Base-by-base conservation (phyloP, 2,113 vertebrate species). In the Ranitomeya variabilis region DNA sequence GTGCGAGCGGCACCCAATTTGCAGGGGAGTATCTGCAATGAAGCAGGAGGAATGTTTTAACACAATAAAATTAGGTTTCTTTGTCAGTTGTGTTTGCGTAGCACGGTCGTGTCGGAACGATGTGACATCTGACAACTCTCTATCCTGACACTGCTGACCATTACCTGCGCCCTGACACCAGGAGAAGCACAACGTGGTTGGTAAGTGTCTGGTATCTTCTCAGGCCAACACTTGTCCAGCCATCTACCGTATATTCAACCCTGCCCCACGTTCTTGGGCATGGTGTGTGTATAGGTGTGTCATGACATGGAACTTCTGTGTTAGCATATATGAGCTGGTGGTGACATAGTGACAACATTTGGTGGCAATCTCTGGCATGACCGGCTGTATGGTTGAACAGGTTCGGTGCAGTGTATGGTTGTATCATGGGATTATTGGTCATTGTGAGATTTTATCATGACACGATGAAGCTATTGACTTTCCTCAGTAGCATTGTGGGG, bases 41-140 rank as follows among this genome's bases (percentile, higher is more conserved):
- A 76, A 52, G 73, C 73, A 52, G 73, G 73, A 76, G 73, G 19
- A 76, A 76, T 76, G 18, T 76, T 76, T 52, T 76, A 76, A 76
- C 45, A 76, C 73, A 76, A 52, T 76, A 76, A 76, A 76, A 76
- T 76, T 51, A 76, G 73, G 45, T 21, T 76, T 52, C 73, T 76
- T 76, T 12, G 45, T 76, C 7, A 76, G 18, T 52, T 76, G 14
- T 21, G 45, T 51, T 45, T 45, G 6, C 37, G 45, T 76, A 19
- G 45, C 45, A 52, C 16, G 3, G 73, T 51, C 9, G 45, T 52
- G 37, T 76, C 18, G 15, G 15, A 21, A 76, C 73, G 21, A 7
- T 51, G 73, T 76, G 45, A 19, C 18, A 12, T 19, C 45, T 76
- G 14, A 16, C 73, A 21, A 3, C 18, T 76, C 73, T 19, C 37